phyloP scores from a whole-genome alignment of 2,797 vertebrate genomes.

The Crypturellus tataupa region DNA sequence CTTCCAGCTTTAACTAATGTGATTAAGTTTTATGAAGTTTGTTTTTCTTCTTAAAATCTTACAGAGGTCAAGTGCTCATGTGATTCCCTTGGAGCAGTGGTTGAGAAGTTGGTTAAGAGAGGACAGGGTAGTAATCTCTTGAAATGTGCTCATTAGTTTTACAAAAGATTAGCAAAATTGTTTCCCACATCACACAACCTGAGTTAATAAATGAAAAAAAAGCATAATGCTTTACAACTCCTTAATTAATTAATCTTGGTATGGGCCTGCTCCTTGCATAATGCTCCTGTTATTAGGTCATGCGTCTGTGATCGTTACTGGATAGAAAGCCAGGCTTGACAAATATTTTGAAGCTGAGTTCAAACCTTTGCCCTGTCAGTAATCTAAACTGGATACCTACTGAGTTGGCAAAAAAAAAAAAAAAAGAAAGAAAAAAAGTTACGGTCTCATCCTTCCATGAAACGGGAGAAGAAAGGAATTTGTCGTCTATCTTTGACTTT shows the following conservation, averaged over 20 bases:
- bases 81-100: slow-evolving; percentile 74
- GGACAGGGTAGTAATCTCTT: slow-evolving; percentile 76
- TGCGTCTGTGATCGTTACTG: not conserved
- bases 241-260: slow-evolving; percentile 51
- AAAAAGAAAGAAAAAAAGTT: not conserved
- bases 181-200: slow-evolving; percentile 66
- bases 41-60: slow-evolving; percentile 91
- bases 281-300: not conserved
- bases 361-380: slow-evolving; percentile 46
- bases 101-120: slow-evolving; percentile 73
- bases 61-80: slow-evolving; percentile 88
- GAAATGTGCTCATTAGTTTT: slow-evolving; percentile 76
- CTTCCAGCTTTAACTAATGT: slow-evolving; percentile 90
- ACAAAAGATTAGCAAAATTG: slow-evolving; percentile 71
- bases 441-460: not conserved
- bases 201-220: slow-evolving; percentile 62
- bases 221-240: slow-evolving; percentile 43
- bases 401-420: not conserved
- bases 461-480: not conserved
- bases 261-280: slow-evolving; percentile 25
- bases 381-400: slow-evolving; percentile 27
- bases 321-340: not conserved
- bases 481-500: not conserved
- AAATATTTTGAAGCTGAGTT: slow-evolving; percentile 58
- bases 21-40: slow-evolving; percentile 95